A percentile compares a stretch with the other conserved stretches of the same genome.
phyloP scores from a whole-genome alignment of 64 coral and sea anemone species.

The Trachythela sp. region DNA sequence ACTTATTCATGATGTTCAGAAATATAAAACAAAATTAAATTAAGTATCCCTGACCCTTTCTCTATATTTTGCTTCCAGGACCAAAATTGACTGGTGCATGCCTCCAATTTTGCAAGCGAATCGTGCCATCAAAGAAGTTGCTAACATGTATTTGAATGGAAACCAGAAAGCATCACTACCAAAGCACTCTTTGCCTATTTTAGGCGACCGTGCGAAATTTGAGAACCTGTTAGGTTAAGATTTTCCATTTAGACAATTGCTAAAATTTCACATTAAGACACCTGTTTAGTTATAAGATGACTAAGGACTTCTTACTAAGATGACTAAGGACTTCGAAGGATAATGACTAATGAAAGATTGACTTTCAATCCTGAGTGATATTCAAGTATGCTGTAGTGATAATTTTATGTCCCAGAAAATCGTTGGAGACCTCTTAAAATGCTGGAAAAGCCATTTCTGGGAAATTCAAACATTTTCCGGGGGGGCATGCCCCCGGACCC shows the following conservation, averaged over 20 bases:
- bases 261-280: too few species aligned
- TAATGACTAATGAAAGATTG: too few species aligned
- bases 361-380: too few species aligned
- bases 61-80: conserved; percentile 7
- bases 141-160: background rate
- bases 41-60: background rate
- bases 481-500: background rate
- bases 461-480: background rate
- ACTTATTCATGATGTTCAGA: background rate
- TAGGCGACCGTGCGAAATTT: conserved; percentile 4
- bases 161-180: background rate
- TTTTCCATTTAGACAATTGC: too few species aligned
- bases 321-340: too few species aligned
- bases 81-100: conserved; percentile 25
- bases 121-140: conserved; percentile 10
- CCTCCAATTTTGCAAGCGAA: background rate
- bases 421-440: too few species aligned
- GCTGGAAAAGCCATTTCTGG: background rate
- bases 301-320: too few species aligned
- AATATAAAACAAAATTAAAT: too few species aligned
- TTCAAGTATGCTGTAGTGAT: too few species aligned
- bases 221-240: too few species aligned
- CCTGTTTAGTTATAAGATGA: too few species aligned
- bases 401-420: too few species aligned
- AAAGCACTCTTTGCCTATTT: conserved; percentile 18